Conservation (phyloP, 1,140 invertebrate genomes). For the Atta texana region DNA sequence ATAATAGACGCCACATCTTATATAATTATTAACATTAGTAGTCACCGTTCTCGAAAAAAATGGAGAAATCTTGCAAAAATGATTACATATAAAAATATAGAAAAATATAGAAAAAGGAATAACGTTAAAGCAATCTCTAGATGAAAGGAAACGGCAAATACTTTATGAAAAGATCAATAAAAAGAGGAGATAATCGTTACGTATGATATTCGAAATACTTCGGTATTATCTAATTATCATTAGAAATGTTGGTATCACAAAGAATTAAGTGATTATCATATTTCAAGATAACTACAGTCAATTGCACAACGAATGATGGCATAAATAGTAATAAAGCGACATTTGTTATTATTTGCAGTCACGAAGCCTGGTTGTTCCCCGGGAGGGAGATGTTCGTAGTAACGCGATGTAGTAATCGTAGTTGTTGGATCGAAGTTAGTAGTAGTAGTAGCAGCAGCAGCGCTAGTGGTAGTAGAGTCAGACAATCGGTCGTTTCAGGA, state of each 20-base stretch:
- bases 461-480: constrained; percentile 71
- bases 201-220: background rate
- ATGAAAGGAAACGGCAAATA: background rate
- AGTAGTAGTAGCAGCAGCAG: constrained; percentile 31
- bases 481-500: constrained; percentile 84
- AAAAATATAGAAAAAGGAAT: constrained; percentile 13
- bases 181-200: background rate
- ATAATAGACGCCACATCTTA: background rate
- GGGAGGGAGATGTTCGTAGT: background rate
- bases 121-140: constrained; percentile 28
- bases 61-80: constrained; percentile 30
- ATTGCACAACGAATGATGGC: background rate
- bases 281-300: background rate
- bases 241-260: background rate
- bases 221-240: background rate
- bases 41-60: background rate
- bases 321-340: background rate
- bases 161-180: background rate
- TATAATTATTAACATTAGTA: background rate
- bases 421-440: background rate
- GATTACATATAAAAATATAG: constrained; percentile 30
- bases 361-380: too few species aligned
- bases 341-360: constrained; percentile 20
- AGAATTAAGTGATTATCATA: background rate
- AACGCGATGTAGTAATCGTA: constrained; percentile 15